Conservation (phyloP, 2,797 vertebrate genomes). For the Parauchenoglanis punctatus region DNA sequence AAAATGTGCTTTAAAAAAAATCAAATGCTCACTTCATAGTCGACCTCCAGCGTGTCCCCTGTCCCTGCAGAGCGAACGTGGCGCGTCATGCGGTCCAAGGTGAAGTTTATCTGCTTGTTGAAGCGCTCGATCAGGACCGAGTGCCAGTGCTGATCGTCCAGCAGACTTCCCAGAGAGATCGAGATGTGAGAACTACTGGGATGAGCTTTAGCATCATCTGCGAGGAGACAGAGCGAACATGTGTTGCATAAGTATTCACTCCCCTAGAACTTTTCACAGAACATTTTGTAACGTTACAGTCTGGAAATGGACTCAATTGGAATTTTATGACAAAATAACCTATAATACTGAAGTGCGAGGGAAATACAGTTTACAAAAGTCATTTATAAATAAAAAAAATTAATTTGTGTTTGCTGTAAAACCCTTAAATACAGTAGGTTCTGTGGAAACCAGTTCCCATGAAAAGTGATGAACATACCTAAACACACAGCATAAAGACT, state of each 20-base stretch:
- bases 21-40: slow-evolving; percentile 81
- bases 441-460: no score
- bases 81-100: slow-evolving; percentile 84
- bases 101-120: slow-evolving; percentile 90
- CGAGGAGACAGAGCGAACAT: neutral
- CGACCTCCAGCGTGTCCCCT: slow-evolving; percentile 82
- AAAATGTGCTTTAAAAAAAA: neutral
- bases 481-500: no score
- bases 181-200: slow-evolving; percentile 71
- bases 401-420: no score
- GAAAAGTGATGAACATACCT: no score
- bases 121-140: slow-evolving; percentile 86
- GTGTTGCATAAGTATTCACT: neutral
- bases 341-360: neutral
- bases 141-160: slow-evolving; percentile 97
- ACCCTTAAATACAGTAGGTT: no score
- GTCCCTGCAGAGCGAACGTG: slow-evolving; percentile 82
- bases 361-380: neutral
- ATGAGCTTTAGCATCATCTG: slow-evolving; percentile 80
- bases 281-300: neutral
- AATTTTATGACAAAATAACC: neutral
- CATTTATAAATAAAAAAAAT: no score
- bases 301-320: neutral
- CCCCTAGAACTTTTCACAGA: no score
- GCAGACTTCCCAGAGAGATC: slow-evolving; percentile 83